Conservation (phyloP, 1,140 invertebrate species). For the Oppia nitens region DNA sequence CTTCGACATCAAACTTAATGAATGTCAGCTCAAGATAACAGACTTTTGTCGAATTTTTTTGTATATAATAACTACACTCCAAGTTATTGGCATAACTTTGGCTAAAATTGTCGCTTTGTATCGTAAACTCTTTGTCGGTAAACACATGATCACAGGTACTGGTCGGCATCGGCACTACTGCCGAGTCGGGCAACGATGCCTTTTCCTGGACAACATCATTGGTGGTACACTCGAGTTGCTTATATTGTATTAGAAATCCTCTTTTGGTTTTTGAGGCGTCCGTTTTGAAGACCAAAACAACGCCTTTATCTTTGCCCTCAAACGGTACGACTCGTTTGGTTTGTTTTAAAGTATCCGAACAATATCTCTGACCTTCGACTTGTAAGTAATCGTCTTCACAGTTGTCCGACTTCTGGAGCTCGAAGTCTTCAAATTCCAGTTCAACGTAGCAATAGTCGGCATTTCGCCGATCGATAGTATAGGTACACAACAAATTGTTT, state of each 20-base stretch:
- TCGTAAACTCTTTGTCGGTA: not conserved
- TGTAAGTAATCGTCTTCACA: conserved; percentile 21
- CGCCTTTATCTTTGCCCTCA: not conserved
- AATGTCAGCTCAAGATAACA: conserved; percentile 23
- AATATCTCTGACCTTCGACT: conserved; percentile 18
- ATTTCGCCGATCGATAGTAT: conserved; percentile 13
- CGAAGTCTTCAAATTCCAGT: conserved; percentile 22
- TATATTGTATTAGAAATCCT: conserved; percentile 14
- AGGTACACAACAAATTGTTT: conserved; percentile 15
- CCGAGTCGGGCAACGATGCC: not conserved
- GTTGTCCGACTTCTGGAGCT: conserved; percentile 19
- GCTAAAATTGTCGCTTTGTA: not conserved
- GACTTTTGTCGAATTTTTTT: conserved; percentile 11
- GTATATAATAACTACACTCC: conserved; percentile 18
- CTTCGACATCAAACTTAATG: conserved; percentile 22
- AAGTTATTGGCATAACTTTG: conserved; percentile 1
- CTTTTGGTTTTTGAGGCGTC: not conserved
- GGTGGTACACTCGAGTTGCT: conserved; percentile 5
- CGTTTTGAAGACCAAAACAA: conserved; percentile 13
- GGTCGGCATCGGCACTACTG: not conserved
- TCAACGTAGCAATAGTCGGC: conserved; percentile 20
- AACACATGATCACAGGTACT: not conserved
- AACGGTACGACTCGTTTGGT: conserved; percentile 8
- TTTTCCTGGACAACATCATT: not conserved
- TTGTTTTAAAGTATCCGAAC: conserved; percentile 15